Evolutionary conservation across 2,888 invertebrate species (phyloP).

Genomic region (Perithous albicinctus): DNA sequence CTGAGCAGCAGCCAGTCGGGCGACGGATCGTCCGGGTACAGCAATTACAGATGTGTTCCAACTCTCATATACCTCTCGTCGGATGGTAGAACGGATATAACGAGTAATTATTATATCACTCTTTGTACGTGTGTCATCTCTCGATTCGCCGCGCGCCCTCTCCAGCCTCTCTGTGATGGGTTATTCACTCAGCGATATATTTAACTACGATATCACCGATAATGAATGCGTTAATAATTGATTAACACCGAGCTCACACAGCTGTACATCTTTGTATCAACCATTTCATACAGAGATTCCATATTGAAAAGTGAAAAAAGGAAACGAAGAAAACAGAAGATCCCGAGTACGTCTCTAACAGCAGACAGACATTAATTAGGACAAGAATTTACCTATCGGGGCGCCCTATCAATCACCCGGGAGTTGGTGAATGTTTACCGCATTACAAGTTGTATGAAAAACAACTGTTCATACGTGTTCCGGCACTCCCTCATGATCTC

Average conservation of each 20-base stretch:
- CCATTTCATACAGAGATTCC: too few relatives aligned
- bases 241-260: slow-evolving; percentile 38
- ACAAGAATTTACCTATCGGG: too few relatives aligned
- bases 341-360: background rate
- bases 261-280: background rate
- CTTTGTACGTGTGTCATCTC: slow-evolving; percentile 43
- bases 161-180: slow-evolving; percentile 37
- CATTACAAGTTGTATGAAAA: too few relatives aligned
- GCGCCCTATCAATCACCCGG: too few relatives aligned
- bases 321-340: too few relatives aligned
- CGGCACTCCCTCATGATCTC: background rate
- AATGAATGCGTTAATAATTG: slow-evolving; percentile 65
- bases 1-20: slow-evolving; percentile 48
- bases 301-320: background rate
- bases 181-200: slow-evolving; percentile 45
- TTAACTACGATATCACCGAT: slow-evolving; percentile 45
- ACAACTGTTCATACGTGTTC: background rate
- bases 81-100: slow-evolving; percentile 61
- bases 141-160: slow-evolving; percentile 26
- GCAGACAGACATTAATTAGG: too few relatives aligned
- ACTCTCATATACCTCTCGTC: slow-evolving; percentile 30
- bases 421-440: too few relatives aligned
- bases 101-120: slow-evolving; percentile 65
- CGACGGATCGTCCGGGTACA: slow-evolving; percentile 39
- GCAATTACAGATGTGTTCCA: slow-evolving; percentile 55